These are phyloP conservation scores for Felis catus DNA, from an alignment of 2,113 vertebrate species.

Conservation along the genomic window DNA sequence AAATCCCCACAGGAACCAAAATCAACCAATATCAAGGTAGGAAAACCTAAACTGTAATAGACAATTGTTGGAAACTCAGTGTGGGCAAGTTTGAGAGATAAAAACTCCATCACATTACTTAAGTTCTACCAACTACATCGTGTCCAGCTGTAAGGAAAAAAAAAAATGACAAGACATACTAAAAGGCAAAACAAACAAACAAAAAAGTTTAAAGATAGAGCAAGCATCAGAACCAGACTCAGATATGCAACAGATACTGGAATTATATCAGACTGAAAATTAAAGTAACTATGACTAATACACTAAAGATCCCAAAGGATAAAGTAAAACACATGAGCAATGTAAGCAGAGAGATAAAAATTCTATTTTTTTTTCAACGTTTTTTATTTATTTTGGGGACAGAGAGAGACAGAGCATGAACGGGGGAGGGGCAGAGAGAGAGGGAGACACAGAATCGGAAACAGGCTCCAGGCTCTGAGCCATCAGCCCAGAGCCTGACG, in stretches of 20 bases:
- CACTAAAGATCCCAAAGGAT: not conserved
- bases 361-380: not conserved
- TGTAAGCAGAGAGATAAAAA: not conserved
- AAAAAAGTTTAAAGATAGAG: not conserved
- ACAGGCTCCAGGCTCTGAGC: too few species aligned
- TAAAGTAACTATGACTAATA: not conserved
- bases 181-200: not conserved
- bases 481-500: too few species aligned
- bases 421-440: too few species aligned
- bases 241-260: not conserved
- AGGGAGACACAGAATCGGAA: too few species aligned
- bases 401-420: too few species aligned
- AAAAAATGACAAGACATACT: not conserved
- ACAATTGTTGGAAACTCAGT: not conserved
- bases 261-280: not conserved
- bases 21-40: not conserved
- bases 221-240: not conserved
- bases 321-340: not conserved
- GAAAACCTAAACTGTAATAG: not conserved
- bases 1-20: not conserved
- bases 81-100: not conserved
- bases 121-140: not conserved
- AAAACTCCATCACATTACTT: not conserved
- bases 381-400: too few species aligned
- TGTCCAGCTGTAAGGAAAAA: not conserved